A percentile compares a stretch with the other conserved stretches of the same genome.
Conservation (phyloP, 35 echinoderm and acorn worm genomes). For the Stichopus chloronotus region DNA sequence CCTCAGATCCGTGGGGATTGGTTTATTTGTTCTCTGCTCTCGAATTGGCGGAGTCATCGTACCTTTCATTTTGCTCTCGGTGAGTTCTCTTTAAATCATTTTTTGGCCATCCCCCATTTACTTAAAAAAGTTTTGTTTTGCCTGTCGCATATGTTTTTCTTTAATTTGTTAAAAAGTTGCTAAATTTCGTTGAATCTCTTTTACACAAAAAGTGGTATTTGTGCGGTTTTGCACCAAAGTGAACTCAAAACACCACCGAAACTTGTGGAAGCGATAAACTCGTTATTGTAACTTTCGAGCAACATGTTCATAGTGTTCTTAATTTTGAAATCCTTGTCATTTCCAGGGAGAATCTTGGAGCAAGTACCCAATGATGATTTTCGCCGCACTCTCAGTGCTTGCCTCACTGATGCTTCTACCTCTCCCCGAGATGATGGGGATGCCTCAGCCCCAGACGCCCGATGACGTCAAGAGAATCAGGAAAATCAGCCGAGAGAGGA, state of each 20-base stretch:
- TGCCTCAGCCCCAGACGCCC: constrained; percentile 46
- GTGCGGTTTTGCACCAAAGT: no score
- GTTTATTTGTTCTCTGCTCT: constrained; percentile 31
- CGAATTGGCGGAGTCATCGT: constrained; percentile 46
- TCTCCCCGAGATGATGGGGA: background rate
- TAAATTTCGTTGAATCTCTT: no score
- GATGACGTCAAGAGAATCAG: constrained; percentile 57
- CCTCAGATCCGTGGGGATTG: constrained; percentile 31
- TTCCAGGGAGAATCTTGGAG: constrained; percentile 13
- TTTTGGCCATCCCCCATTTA: no score
- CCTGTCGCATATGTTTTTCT: no score
- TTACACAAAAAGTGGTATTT: no score
- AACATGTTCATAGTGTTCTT: no score
- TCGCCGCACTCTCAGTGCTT: constrained; percentile 7
- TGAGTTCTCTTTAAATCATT: background rate
- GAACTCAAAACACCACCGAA: no score
- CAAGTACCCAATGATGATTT: constrained; percentile 48
- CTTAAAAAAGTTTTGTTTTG: no score
- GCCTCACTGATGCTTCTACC: constrained; percentile 23
- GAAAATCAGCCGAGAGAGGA: constrained; percentile 42
- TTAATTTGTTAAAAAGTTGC: no score
- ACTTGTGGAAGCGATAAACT: no score
- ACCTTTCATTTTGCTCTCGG: constrained; percentile 21
- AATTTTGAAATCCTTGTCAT: background rate
- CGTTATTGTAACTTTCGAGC: no score